Percentiles rank a stretch among this genome's conserved stretches.
phyloP scores from a whole-genome alignment of 1,140 invertebrate species.

The Muscidifurax raptorellus region DNA sequence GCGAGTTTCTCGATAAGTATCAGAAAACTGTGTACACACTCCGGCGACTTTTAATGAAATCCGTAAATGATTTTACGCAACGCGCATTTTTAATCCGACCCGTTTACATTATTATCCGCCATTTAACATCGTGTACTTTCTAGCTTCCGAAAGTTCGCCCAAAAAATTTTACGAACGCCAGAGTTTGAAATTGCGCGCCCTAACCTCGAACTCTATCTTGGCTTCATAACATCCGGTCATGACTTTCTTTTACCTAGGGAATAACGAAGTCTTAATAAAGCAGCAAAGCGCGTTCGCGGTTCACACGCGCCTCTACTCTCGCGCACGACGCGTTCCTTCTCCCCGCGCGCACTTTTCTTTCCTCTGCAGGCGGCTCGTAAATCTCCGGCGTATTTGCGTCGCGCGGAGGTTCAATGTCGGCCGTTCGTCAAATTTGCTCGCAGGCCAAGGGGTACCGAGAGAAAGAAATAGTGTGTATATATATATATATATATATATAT shows the following conservation, averaged over 20 bases:
- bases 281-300: constrained; percentile 16
- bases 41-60: no score
- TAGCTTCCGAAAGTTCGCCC: background rate
- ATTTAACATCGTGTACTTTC: background rate
- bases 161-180: background rate
- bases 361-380: constrained; percentile 57
- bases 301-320: constrained; percentile 22
- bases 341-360: constrained; percentile 42
- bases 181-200: no score
- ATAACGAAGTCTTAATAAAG: constrained; percentile 25
- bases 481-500: no score
- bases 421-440: constrained; percentile 46
- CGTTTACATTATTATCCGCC: no score
- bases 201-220: no score
- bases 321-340: constrained; percentile 13
- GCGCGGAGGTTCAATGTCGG: constrained; percentile 38
- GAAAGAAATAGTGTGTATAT: background rate
- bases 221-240: no score
- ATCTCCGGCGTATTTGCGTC: constrained; percentile 59
- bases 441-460: background rate
- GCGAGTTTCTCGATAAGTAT: constrained; percentile 1
- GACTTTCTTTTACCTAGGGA: no score
- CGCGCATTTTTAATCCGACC: background rate
- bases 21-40: background rate
- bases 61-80: no score